Evolutionary conservation across 2,888 invertebrate species (phyloP).

Genomic region (Dioctria linearis): DNA sequence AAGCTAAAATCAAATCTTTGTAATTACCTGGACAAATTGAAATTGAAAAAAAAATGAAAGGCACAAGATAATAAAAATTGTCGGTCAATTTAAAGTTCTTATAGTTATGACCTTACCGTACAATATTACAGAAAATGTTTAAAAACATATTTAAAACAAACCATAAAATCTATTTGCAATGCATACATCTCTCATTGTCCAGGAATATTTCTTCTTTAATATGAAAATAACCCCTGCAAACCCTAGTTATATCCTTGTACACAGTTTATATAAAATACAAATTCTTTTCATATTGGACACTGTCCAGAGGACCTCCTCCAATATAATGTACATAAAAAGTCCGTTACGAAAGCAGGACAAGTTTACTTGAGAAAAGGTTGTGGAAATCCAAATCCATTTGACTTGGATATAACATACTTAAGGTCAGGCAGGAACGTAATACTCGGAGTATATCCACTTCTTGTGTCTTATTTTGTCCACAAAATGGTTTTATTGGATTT

Average conservation of each 20-base stretch:
- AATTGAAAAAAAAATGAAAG: too few relatives aligned
- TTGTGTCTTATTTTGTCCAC: conserved; percentile 49
- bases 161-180: too few relatives aligned
- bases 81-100: too few relatives aligned
- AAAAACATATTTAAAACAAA: too few relatives aligned
- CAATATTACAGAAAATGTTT: too few relatives aligned
- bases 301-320: conserved; percentile 7
- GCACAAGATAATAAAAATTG: too few relatives aligned
- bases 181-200: too few relatives aligned
- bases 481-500: conserved; percentile 52
- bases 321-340: too few relatives aligned
- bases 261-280: background rate
- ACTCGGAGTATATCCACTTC: conserved; percentile 39
- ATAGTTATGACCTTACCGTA: too few relatives aligned
- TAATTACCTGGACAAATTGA: too few relatives aligned
- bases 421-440: conserved; percentile 43
- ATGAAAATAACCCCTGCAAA: background rate
- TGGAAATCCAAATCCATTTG: conserved; percentile 42
- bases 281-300: conserved; percentile 32
- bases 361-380: conserved; percentile 41
- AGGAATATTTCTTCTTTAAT: too few relatives aligned
- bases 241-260: background rate
- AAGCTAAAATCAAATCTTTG: too few relatives aligned
- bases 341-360: conserved; percentile 5
- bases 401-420: conserved; percentile 43